phyloP scores from a whole-genome alignment of 2,888 invertebrate species.

The Eremobia ochroleuca region DNA sequence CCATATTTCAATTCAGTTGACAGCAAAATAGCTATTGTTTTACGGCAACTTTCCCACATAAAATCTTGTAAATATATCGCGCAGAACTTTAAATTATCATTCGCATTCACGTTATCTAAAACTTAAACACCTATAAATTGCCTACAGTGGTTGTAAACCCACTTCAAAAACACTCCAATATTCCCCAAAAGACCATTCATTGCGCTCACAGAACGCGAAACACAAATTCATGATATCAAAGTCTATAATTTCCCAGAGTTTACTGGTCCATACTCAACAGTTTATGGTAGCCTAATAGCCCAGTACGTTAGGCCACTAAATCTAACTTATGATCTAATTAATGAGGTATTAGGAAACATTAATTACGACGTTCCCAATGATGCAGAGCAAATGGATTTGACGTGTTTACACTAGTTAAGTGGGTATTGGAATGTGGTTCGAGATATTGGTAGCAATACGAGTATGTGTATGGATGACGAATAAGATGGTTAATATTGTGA shows the following conservation, averaged over 20 bases:
- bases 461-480: neutral
- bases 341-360: conserved; percentile 63
- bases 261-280: conserved; percentile 12
- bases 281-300: conserved; percentile 46
- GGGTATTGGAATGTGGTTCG: conserved; percentile 19
- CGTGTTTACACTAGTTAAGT: conserved; percentile 46
- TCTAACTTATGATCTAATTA: conserved; percentile 61
- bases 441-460: conserved; percentile 16
- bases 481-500: neutral
- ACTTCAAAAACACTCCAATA: conserved; percentile 9
- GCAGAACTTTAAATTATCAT: neutral
- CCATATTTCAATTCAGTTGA: neutral
- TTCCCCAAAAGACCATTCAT: conserved; percentile 44
- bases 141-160: neutral
- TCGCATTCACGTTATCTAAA: neutral
- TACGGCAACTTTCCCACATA: neutral
- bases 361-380: conserved; percentile 59
- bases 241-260: conserved; percentile 47
- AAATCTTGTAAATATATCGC: too few species aligned
- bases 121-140: neutral
- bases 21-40: too few species aligned
- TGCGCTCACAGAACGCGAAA: conserved; percentile 12
- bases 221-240: conserved; percentile 40
- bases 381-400: conserved; percentile 58
- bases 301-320: conserved; percentile 50